These are phyloP conservation scores for Platyscapa corneri DNA, from an alignment of 1,140 invertebrate species.

Conservation along the genomic window DNA sequence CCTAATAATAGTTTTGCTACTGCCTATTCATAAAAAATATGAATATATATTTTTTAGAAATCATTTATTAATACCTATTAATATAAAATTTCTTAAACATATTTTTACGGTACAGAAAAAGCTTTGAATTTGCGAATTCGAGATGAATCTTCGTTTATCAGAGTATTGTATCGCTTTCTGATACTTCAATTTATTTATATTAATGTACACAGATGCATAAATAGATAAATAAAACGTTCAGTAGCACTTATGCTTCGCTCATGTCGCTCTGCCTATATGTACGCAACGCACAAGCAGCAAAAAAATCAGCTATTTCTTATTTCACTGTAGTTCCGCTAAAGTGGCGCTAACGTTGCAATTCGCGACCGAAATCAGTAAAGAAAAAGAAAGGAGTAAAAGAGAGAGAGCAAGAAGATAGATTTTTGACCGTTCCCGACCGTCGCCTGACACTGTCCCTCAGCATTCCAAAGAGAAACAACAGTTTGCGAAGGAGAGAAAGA, in stretches of 20 bases:
- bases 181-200: neutral
- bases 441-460: constrained; percentile 13
- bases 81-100: neutral
- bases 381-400: constrained; percentile 20
- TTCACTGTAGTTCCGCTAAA: constrained; percentile 19
- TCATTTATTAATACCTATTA: neutral
- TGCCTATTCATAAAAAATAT: neutral
- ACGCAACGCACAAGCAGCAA: neutral
- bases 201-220: neutral
- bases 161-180: neutral
- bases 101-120: neutral
- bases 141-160: too few species aligned
- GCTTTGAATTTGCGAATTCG: too few species aligned
- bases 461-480: constrained; percentile 46
- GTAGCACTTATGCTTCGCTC: neutral
- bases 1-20: too few species aligned
- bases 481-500: neutral
- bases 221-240: constrained; percentile 11
- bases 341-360: constrained; percentile 29
- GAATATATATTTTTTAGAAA: neutral
- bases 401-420: constrained; percentile 16
- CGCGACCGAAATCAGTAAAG: constrained; percentile 22
- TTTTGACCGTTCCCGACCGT: constrained; percentile 39
- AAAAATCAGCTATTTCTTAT: constrained; percentile 22
- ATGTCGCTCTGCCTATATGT: neutral